Evolutionary conservation across 2,797 vertebrate species (phyloP).

Genomic region (Periophthalmus magnuspinnatus): DNA sequence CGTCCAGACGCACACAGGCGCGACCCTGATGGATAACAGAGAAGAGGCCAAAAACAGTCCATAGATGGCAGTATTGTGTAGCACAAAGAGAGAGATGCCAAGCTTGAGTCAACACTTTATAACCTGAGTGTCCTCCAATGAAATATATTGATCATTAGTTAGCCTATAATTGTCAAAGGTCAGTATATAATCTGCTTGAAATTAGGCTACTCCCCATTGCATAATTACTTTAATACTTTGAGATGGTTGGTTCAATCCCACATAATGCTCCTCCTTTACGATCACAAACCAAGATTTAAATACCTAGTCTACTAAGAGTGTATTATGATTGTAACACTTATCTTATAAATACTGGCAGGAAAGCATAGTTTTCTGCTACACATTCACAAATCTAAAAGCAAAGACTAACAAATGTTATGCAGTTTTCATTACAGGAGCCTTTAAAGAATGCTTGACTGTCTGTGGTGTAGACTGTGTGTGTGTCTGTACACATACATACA

Average conservation of each 20-base stretch:
- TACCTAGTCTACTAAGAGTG: too few species aligned
- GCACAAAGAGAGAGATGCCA: not conserved
- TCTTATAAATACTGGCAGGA: too few species aligned
- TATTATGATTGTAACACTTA: too few species aligned
- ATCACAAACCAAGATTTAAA: too few species aligned
- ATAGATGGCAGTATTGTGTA: constrained; percentile 67
- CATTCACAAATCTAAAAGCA: not conserved
- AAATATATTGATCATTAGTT: not conserved
- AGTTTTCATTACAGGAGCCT: not conserved
- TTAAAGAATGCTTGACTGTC: not conserved
- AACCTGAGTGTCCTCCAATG: not conserved
- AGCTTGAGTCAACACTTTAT: not conserved
- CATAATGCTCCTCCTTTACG: too few species aligned
- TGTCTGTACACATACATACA: too few species aligned
- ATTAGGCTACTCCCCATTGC: not conserved
- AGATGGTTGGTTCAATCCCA: not conserved
- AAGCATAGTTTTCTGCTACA: too few species aligned
- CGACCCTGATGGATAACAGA: constrained; percentile 60
- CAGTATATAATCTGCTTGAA: not conserved
- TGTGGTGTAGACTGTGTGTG: not conserved
- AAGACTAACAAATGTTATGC: not conserved
- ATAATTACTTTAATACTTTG: not conserved
- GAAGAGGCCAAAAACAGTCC: constrained; percentile 25
- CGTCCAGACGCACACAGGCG: constrained; percentile 58
- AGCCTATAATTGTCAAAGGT: not conserved